Percentiles rank a stretch among this genome's conserved stretches.
phyloP scores from a whole-genome alignment of 2,888 invertebrate species.

The Polymixis flavicincta region DNA sequence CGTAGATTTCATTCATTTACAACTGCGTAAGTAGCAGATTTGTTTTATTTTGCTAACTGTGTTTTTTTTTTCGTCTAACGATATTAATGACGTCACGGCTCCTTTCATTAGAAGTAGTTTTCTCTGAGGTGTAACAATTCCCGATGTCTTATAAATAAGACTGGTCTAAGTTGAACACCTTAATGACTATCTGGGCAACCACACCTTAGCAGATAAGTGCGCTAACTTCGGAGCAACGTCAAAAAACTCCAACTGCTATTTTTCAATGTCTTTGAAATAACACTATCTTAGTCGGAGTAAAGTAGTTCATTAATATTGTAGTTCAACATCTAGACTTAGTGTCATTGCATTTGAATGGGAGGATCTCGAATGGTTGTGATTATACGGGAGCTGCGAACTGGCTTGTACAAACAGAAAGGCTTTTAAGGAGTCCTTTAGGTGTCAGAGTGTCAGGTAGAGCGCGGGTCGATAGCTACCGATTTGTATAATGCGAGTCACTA shows the following conservation, averaged over 20 bases:
- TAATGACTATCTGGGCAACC: constrained; percentile 51
- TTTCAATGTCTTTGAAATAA: constrained; percentile 61
- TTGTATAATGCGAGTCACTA: constrained; percentile 51
- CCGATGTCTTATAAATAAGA: constrained; percentile 41
- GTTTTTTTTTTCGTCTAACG: constrained; percentile 56
- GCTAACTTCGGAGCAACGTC: constrained; percentile 71
- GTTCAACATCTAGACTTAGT: constrained; percentile 69
- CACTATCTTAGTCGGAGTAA: constrained; percentile 55
- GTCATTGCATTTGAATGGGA: constrained; percentile 75
- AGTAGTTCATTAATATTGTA: constrained; percentile 74
- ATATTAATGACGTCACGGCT: constrained; percentile 41
- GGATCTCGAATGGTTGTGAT: constrained; percentile 74
- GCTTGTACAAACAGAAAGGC: constrained; percentile 78
- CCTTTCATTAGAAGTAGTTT: constrained; percentile 23
- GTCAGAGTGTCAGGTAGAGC: constrained; percentile 57
- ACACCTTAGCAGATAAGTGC: constrained; percentile 53
- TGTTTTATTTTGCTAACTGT: constrained; percentile 75
- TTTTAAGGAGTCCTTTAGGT: constrained; percentile 71
- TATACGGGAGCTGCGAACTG: constrained; percentile 73
- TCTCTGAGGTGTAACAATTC: constrained; percentile 26
- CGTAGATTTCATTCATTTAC: constrained; percentile 81
- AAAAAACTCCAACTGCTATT: constrained; percentile 77
- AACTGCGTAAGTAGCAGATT: constrained; percentile 86
- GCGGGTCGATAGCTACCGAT: constrained; percentile 66
- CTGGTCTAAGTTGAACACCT: constrained; percentile 41